A percentile compares a stretch with the other conserved stretches of the same genome.
Evolutionary conservation across 2,113 vertebrate species (phyloP).

Genomic region (Herpailurus yagouaroundi): DNA sequence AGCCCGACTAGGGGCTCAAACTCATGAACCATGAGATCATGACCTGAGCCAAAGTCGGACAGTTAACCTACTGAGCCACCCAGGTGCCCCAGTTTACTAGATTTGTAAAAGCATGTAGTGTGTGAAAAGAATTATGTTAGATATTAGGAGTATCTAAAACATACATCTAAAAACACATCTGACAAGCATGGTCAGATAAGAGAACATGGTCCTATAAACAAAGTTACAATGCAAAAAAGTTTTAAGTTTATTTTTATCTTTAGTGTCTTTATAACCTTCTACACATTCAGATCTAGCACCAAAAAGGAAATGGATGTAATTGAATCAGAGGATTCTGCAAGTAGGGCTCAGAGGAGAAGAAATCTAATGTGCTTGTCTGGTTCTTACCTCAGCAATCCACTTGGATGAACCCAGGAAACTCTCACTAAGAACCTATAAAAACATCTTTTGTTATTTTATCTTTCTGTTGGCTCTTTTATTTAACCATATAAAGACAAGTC

Average conservation of each 20-base stretch:
- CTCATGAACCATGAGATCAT: too few relatives aligned
- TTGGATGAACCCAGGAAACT: neutral
- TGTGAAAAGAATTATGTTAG: neutral
- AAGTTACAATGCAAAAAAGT: neutral
- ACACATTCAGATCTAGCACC: neutral
- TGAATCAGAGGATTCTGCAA: neutral
- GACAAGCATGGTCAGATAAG: neutral
- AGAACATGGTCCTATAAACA: neutral
- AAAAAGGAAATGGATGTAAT: neutral
- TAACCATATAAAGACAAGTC: neutral
- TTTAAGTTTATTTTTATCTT: neutral
- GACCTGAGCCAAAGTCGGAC: too few relatives aligned
- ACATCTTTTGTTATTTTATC: neutral
- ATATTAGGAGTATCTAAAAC: neutral
- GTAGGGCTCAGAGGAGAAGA: neutral
- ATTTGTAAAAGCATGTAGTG: neutral
- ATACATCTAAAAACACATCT: neutral
- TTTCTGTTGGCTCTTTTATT: neutral
- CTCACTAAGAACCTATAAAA: neutral
- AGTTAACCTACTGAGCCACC: too few relatives aligned
- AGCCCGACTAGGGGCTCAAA: too few relatives aligned
- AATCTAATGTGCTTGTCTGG: neutral
- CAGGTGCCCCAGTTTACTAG: neutral
- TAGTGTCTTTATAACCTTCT: neutral
- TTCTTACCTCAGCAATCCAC: neutral